These are phyloP conservation scores for Aporophyla lueneburgensis DNA, from an alignment of 2,888 invertebrate species.

Conservation along the genomic window DNA sequence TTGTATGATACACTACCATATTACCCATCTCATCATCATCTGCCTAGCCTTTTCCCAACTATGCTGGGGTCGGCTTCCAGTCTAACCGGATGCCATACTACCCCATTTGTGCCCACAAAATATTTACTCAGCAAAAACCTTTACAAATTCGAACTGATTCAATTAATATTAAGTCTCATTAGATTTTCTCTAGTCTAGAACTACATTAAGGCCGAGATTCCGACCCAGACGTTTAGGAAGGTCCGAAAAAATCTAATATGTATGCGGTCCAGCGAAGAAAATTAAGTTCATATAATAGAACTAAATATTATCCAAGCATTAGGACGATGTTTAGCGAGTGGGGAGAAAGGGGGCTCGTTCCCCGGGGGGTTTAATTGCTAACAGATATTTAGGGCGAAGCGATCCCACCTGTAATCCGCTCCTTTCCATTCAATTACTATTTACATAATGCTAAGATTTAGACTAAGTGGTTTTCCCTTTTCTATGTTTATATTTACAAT, in stretches of 20 bases:
- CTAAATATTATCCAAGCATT: slow-evolving; percentile 48
- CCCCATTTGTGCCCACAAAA: background rate
- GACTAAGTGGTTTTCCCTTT: slow-evolving; percentile 28
- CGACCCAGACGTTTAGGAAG: slow-evolving; percentile 19
- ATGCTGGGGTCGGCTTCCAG: too few species aligned
- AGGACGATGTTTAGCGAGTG: slow-evolving; percentile 7
- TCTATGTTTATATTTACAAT: slow-evolving; percentile 26
- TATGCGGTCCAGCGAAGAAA: slow-evolving; percentile 33
- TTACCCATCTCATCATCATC: too few species aligned
- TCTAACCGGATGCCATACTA: too few species aligned
- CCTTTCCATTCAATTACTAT: slow-evolving; percentile 59
- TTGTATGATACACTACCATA: too few species aligned
- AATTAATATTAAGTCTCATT: slow-evolving; percentile 9
- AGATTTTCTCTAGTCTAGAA: slow-evolving; percentile 26
- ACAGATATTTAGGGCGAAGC: slow-evolving; percentile 49
- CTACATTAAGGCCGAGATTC: slow-evolving; percentile 7
- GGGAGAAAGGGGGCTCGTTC: background rate
- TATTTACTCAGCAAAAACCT: background rate
- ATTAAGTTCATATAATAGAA: slow-evolving; percentile 50
- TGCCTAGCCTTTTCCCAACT: too few species aligned
- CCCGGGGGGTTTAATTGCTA: slow-evolving; percentile 37
- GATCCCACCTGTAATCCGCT: slow-evolving; percentile 49
- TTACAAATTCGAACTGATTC: slow-evolving; percentile 5
- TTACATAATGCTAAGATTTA: slow-evolving; percentile 59
- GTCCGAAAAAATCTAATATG: slow-evolving; percentile 28